These are phyloP conservation scores for Heliconius ismenius DNA, from an alignment of 2,888 invertebrate species.

Conservation along the genomic window DNA sequence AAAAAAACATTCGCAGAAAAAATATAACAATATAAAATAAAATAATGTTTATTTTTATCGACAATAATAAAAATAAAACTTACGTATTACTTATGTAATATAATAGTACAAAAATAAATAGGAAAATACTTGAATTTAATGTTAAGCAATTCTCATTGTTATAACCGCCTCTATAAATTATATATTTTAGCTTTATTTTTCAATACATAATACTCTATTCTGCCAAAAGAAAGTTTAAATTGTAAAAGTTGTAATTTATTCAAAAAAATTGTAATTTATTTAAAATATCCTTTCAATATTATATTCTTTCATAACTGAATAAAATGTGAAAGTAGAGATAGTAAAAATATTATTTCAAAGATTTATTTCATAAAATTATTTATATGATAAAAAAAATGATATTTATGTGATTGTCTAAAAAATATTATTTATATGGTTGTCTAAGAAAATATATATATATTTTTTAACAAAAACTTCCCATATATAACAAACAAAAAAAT, in stretches of 20 bases:
- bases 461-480: too few species aligned
- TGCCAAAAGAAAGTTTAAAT: not conserved
- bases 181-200: slow-evolving; percentile 5
- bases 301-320: not conserved
- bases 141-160: not conserved
- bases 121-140: not conserved
- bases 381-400: too few species aligned
- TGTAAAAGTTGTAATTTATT: not conserved
- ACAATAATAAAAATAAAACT: not conserved
- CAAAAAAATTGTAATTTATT: not conserved
- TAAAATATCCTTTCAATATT: not conserved
- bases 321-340: slow-evolving; percentile 1
- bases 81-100: not conserved
- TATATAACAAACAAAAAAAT: too few species aligned
- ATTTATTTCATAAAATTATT: too few species aligned
- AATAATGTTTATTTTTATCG: not conserved
- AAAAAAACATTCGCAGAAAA: not conserved
- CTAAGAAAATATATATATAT: too few species aligned
- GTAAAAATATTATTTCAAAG: not conserved
- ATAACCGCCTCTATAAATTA: not conserved
- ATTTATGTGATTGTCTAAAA: too few species aligned
- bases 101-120: not conserved
- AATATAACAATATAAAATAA: not conserved
- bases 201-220: not conserved
- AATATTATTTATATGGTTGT: too few species aligned